Conservation (phyloP, 1,140 invertebrate species). For the Homarus americanus region DNA sequence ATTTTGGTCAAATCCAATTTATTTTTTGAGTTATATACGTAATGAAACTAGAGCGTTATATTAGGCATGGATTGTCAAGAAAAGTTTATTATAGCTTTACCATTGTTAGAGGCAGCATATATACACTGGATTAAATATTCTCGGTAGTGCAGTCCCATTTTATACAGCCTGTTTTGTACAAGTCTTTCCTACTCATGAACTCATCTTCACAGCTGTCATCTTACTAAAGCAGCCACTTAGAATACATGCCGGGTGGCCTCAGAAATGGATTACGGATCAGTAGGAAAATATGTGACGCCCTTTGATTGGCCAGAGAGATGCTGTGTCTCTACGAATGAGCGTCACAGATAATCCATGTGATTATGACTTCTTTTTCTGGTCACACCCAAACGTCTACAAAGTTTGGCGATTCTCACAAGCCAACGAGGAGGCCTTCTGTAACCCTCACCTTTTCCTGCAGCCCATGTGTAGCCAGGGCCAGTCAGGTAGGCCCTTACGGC, state of each 20-base stretch:
- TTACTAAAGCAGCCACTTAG: conserved; percentile 40
- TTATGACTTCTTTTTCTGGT: conserved; percentile 21
- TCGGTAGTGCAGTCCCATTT: conserved; percentile 68
- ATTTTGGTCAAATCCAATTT: conserved; percentile 34
- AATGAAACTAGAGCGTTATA: conserved; percentile 40
- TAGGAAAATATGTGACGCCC: neutral
- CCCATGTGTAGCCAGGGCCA: conserved; percentile 19
- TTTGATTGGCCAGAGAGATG: neutral
- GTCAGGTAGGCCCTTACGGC: neutral
- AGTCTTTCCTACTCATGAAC: conserved; percentile 62
- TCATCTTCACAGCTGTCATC: conserved; percentile 61
- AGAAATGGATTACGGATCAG: conserved; percentile 20
- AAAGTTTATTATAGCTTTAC: conserved; percentile 57
- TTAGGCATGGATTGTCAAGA: conserved; percentile 35
- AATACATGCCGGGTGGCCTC: conserved; percentile 46
- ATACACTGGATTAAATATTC: conserved; percentile 59
- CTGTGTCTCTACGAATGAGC: neutral
- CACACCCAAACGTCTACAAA: conserved; percentile 54
- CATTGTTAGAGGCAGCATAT: conserved; percentile 62
- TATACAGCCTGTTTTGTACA: conserved; percentile 72
- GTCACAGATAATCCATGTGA: neutral
- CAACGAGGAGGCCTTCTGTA: conserved; percentile 48
- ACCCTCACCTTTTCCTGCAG: conserved; percentile 41
- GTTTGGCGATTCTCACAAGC: conserved; percentile 69
- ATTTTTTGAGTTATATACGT: conserved; percentile 27